phyloP scores from a whole-genome alignment of 2,113 vertebrate genomes.

The Neomonachus schauinslandi region DNA sequence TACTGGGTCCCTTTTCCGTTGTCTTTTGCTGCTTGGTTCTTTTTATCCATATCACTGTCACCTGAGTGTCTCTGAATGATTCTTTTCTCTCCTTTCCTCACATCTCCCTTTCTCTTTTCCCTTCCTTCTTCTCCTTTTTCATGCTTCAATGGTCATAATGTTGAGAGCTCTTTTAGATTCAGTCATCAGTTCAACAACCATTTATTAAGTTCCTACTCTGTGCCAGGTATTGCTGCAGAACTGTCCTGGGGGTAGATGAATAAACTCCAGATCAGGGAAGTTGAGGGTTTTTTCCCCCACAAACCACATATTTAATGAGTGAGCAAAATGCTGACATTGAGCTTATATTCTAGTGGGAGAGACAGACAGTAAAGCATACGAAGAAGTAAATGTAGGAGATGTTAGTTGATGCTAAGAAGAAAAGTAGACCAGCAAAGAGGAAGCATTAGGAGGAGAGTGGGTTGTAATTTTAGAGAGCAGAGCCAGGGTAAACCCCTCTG shows the following conservation, averaged over 20 bases:
- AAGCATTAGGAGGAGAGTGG: not conserved
- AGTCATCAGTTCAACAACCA: not conserved
- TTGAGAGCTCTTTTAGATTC: conserved; percentile 33
- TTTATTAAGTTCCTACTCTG: not conserved
- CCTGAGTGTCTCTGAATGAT: not conserved
- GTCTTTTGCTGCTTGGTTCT: not conserved
- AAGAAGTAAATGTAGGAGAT: not conserved
- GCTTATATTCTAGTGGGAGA: not conserved
- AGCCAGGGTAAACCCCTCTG: not conserved
- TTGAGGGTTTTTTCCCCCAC: not conserved
- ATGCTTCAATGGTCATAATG: not conserved
- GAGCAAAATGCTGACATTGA: not conserved
- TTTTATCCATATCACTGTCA: not conserved
- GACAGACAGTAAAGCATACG: not conserved
- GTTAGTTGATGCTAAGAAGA: not conserved
- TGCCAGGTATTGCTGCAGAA: not conserved
- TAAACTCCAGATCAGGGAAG: conserved; percentile 6
- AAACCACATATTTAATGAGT: not conserved
- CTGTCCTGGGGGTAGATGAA: not conserved
- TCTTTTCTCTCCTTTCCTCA: not conserved
- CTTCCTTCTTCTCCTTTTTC: not conserved
- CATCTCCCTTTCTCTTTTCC: not conserved
- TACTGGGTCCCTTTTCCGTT: not conserved
- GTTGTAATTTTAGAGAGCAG: not conserved
- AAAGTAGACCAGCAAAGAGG: not conserved